A percentile compares a stretch with the other conserved stretches of the same genome.
These are phyloP conservation scores for Leucopsar rothschildi DNA, from an alignment of 2,113 vertebrate genomes.

Conservation along the genomic window DNA sequence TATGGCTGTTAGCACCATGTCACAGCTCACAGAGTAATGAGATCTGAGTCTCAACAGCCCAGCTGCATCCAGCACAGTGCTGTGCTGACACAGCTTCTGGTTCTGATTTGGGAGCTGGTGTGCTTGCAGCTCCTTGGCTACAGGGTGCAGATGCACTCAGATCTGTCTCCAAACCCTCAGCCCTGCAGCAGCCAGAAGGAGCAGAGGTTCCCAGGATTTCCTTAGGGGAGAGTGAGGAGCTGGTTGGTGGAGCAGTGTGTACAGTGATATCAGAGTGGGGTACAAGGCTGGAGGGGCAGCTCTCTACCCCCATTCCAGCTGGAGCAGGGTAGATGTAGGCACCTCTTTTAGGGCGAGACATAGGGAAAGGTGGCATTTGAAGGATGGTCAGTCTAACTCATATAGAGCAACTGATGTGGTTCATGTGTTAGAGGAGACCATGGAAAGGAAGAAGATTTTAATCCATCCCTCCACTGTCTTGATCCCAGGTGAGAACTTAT, in stretches of 20 bases:
- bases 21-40: background rate
- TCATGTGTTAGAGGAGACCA: background rate
- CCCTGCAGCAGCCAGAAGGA: background rate
- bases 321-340: background rate
- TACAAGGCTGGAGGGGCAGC: background rate
- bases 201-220: background rate
- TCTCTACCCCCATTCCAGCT: background rate
- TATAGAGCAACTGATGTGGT: rapidly evolving
- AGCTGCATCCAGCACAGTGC: background rate
- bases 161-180: background rate
- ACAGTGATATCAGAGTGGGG: background rate
- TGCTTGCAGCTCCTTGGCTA: background rate
- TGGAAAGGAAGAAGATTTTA: background rate
- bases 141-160: background rate
- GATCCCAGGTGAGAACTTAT: background rate
- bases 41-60: background rate
- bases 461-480: background rate
- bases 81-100: slow-evolving; percentile 1
- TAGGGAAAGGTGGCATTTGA: background rate
- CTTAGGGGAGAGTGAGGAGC: background rate
- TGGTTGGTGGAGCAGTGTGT: background rate
- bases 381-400: background rate
- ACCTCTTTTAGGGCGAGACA: background rate
- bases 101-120: slow-evolving; percentile 20
- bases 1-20: background rate